These are phyloP conservation scores for Cylindroiulus punctatus DNA, from an alignment of 2,888 invertebrate genomes.

Conservation along the genomic window DNA sequence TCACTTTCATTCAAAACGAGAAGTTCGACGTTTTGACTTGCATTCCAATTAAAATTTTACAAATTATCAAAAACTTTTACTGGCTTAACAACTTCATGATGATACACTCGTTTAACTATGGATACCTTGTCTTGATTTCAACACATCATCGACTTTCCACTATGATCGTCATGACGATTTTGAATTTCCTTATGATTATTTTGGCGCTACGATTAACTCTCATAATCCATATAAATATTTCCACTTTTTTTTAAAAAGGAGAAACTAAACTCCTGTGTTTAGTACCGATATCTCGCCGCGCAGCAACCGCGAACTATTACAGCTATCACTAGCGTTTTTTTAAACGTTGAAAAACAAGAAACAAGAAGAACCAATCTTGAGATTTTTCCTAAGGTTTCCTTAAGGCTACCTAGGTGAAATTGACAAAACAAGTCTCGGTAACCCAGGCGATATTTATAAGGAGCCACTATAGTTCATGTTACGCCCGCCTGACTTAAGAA, in stretches of 20 bases:
- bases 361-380: neutral
- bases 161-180: neutral
- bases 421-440: slow-evolving; percentile 27
- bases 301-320: neutral
- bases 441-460: slow-evolving; percentile 34
- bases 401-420: slow-evolving; percentile 33
- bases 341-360: slow-evolving; percentile 37
- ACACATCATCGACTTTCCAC: too few species aligned
- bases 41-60: too few species aligned
- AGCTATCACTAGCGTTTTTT: neutral
- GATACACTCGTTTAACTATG: too few species aligned
- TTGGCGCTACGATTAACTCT: too few species aligned
- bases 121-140: too few species aligned
- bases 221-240: neutral
- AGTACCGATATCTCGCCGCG: neutral
- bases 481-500: neutral
- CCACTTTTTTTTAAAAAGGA: neutral
- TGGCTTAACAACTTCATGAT: too few species aligned
- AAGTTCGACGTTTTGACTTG: too few species aligned
- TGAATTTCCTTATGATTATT: neutral
- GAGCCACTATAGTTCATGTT: neutral
- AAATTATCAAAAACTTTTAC: too few species aligned
- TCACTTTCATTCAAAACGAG: too few species aligned
- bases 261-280: neutral
- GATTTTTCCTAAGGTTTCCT: neutral